Percentiles rank a stretch among this genome's conserved stretches.
phyloP scores from a whole-genome alignment of 2,797 vertebrate genomes.

The Monodelphis domestica region DNA sequence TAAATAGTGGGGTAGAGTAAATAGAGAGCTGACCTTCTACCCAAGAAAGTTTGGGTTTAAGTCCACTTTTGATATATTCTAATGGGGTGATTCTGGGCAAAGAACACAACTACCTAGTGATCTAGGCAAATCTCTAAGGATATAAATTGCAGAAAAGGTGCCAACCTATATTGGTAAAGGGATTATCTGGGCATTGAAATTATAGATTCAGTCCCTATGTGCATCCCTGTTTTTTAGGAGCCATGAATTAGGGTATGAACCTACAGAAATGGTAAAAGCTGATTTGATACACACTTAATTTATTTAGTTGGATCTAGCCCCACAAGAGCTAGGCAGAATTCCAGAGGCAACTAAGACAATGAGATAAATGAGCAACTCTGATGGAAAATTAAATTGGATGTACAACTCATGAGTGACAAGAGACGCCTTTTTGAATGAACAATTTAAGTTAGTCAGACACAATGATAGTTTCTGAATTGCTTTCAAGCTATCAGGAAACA shows the following conservation, averaged over 20 bases:
- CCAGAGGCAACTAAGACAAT: slow-evolving; percentile 19
- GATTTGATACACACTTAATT: background rate
- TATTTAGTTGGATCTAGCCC: slow-evolving; percentile 18
- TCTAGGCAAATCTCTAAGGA: background rate
- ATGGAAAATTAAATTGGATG: slow-evolving; percentile 39
- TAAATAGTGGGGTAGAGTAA: background rate
- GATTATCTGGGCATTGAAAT: background rate
- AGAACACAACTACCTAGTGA: background rate
- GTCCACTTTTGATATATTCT: background rate
- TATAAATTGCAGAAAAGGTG: background rate
- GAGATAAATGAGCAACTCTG: slow-evolving; percentile 4
- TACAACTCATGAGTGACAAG: slow-evolving; percentile 32
- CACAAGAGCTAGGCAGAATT: slow-evolving; percentile 41
- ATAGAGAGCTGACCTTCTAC: background rate
- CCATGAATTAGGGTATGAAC: background rate
- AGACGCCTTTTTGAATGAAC: slow-evolving; percentile 36
- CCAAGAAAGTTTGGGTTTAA: background rate
- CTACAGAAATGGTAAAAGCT: background rate
- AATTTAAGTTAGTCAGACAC: slow-evolving; percentile 23
- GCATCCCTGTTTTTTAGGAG: slow-evolving; percentile 11
- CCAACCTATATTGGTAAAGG: background rate
- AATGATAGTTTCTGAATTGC: slow-evolving; percentile 52
- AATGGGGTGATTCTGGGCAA: background rate
- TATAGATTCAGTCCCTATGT: background rate
- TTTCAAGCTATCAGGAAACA: slow-evolving; percentile 36